These are phyloP conservation scores for Gandaritis pyraliata DNA, from an alignment of 2,888 invertebrate genomes.

Conservation along the genomic window DNA sequence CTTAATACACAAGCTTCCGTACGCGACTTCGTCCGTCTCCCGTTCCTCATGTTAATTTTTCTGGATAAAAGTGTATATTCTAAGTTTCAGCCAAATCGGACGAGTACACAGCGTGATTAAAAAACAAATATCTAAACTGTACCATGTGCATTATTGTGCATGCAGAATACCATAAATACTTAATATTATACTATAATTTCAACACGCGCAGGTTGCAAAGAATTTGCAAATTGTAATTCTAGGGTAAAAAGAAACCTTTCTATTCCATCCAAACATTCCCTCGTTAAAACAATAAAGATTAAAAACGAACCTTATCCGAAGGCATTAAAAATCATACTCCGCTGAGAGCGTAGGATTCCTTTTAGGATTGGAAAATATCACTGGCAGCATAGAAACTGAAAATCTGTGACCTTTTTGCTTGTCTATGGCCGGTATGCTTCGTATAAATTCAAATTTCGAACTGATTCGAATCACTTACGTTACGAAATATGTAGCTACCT, in stretches of 20 bases:
- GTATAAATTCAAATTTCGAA: slow-evolving; percentile 1
- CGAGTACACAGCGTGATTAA: no score
- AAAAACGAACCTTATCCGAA: slow-evolving; percentile 26
- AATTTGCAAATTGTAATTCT: slow-evolving; percentile 16
- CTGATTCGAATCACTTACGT: no score
- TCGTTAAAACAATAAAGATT: slow-evolving; percentile 9
- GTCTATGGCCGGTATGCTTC: background rate
- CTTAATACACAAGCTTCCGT: no score
- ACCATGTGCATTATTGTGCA: no score
- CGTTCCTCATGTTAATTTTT: no score
- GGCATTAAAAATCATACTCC: slow-evolving; percentile 26
- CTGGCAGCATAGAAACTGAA: slow-evolving; percentile 8
- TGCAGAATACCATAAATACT: no score
- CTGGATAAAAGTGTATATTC: no score
- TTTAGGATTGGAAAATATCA: slow-evolving; percentile 1
- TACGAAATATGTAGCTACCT: no score
- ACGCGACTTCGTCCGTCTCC: no score
- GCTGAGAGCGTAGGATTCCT: background rate
- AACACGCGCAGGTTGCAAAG: slow-evolving; percentile 28
- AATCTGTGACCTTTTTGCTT: background rate
- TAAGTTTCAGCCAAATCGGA: no score
- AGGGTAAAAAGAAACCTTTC: slow-evolving; percentile 34
- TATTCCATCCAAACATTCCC: slow-evolving; percentile 24
- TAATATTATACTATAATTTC: no score
- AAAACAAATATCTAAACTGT: no score